phyloP scores from a whole-genome alignment of 2,888 invertebrate genomes.

The Drosophila anomalipes region DNA sequence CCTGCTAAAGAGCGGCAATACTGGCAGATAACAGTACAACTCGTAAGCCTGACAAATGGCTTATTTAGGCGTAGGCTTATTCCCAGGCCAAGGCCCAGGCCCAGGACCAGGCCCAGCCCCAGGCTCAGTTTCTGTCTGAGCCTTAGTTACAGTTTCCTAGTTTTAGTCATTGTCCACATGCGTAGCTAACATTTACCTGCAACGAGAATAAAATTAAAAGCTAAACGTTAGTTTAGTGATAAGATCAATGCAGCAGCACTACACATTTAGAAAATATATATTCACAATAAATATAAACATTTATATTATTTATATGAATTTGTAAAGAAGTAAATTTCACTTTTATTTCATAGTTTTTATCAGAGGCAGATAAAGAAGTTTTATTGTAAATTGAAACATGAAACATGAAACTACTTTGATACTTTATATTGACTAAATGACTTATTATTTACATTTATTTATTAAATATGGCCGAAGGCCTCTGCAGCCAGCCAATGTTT shows the following conservation, averaged over 20 bases:
- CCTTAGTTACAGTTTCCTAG: neutral
- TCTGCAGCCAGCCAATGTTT: neutral
- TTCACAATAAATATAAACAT: neutral
- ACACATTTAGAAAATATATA: neutral
- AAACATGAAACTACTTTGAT: neutral
- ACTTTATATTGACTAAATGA: neutral
- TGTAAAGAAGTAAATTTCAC: neutral
- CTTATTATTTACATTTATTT: neutral
- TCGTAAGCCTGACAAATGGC: conserved; percentile 72
- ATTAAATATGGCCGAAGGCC: neutral
- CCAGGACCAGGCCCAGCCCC: conserved; percentile 4
- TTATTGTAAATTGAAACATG: neutral
- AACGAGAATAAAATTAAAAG: conserved; percentile 38
- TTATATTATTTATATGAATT: neutral
- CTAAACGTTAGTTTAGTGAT: conserved; percentile 21
- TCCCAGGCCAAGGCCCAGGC: neutral
- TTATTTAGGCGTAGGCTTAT: conserved; percentile 67
- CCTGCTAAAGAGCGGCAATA: neutral
- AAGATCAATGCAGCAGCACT: neutral
- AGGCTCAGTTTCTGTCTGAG: neutral
- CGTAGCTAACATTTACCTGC: conserved; percentile 48
- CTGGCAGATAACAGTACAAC: conserved; percentile 31
- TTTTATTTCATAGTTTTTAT: neutral
- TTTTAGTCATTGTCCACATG: conserved; percentile 7
- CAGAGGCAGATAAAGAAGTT: neutral